Evolutionary conservation across 2,888 invertebrate genomes (phyloP), one percentile per base, ranked within the genome.

Genomic region (Yponomeuta evonymella): DNA sequence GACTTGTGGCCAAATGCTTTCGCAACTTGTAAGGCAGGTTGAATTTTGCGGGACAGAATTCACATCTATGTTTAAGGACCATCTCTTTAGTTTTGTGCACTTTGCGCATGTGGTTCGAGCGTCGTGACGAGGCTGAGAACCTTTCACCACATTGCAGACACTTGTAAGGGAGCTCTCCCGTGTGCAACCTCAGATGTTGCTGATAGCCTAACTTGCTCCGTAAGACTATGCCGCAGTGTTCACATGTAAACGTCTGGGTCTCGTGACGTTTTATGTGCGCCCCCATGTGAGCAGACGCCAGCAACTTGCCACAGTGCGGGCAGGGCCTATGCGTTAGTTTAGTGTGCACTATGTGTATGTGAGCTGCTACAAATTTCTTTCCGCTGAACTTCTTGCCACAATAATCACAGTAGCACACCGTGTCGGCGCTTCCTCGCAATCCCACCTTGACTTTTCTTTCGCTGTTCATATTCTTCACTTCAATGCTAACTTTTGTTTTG

Each of bases 281-380:
- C 0, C 84, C 77, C 90, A 91, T 90, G 69, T 86, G 87, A 0
- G 89, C 90, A 0, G 88, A 81, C 0, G 90, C 88, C 1, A 88
- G 77, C 0, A 79, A 66, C 73, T 90, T 90, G 0, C 89, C 90
- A 23, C 91, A 91, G 73, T 86, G 81, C 0, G 76, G 73, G 71
- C 91, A 91, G 0, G 89, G 87, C 33, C 78, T 76, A 67, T 90
- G 90, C 0, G 90, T 90, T 64, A 83, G 85, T 72, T 84, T 90
- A 73, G 81, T 81, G 70, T 91, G 91, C 0, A 90, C 89, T 10
- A 87, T 89, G 74, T 88, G 86, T n/a, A 91, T 90, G 48, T 91
- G 91, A 0, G 90, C 86, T 0, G 81, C 77, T 0, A 91, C 79
- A 70, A 85, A 88, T 51, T 84, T 89, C 73, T 88, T 90, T 0